Evolutionary conservation across 2,113 vertebrate species (phyloP), one percentile per base, ranked within the genome.

Genomic region (Perognathus longimembris): DNA sequence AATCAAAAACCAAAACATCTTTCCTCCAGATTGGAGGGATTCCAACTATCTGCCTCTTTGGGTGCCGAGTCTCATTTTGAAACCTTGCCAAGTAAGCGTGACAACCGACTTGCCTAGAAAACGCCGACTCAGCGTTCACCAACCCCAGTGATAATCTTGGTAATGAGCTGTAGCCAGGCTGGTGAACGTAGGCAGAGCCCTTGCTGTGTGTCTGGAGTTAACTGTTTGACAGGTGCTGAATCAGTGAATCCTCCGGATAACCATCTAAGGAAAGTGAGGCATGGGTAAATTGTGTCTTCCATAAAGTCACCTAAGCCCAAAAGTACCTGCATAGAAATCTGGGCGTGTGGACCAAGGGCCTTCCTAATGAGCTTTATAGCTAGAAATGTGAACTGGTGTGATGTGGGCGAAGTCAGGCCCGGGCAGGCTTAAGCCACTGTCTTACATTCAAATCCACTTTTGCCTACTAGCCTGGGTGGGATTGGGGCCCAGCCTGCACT

Each of bases 1-100:
- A 82, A 50, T 63, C 78, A 38, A 82, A 54, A 88, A 90, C 92
- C 91, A 70, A 94, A 96, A 95, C 91, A 89, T 64, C 75, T 45
- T 73, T 67, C 73, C 92, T 79, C 94, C 79, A 63, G 64, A 70
- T 38, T 93, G 95, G 92, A 94, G 71, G 57, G 34, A 24, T 83
- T 92, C 95, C 95, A 95, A 14, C 34, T 75, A 2, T 79, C 78
- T 82, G 95, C 90, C 82, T 59, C 82, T 76, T 21, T 21, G 64
- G 85, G 64, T 71, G 18, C 45, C 45, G 64, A 38, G 63, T 75
- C 85, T n/a, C 54, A 66, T n/a, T 83, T 30, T 94, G 93, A 86
- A 94, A 71, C 79, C 4, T 30, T 21, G 93, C 88, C 93, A 93
- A 95, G 90, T 73, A 54, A 54, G 63, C 80, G 50, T 66, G 75